Conservation (phyloP, 1,140 invertebrate genomes). For the Drosophila sechellia region DNA sequence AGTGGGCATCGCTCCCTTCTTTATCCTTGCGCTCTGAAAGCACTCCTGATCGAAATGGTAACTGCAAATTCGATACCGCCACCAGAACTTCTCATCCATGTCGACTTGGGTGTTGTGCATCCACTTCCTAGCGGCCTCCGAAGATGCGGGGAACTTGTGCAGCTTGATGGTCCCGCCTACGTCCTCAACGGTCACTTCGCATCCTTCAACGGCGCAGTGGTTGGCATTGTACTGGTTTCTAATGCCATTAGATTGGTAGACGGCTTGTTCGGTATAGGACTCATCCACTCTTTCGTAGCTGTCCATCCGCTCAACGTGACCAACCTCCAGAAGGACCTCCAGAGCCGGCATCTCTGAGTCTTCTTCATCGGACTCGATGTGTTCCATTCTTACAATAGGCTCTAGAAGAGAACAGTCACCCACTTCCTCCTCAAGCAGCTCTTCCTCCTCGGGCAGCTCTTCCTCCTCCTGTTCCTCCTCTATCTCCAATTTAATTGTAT, state of each 20-base stretch:
- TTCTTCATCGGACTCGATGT: slow-evolving; percentile 31
- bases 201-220: slow-evolving; percentile 61
- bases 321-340: slow-evolving; percentile 68
- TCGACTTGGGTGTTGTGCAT: slow-evolving; percentile 70
- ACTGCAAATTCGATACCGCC: slow-evolving; percentile 76
- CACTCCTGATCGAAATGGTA: slow-evolving; percentile 62
- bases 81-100: slow-evolving; percentile 51
- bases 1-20: slow-evolving; percentile 62
- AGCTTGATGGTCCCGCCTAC: slow-evolving; percentile 47
- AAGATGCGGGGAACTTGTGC: slow-evolving; percentile 66
- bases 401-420: slow-evolving; percentile 33
- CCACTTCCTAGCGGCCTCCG: slow-evolving; percentile 62
- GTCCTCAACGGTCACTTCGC: slow-evolving; percentile 46
- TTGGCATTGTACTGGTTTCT: slow-evolving; percentile 51
- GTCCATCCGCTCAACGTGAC: slow-evolving; percentile 63
- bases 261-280: not conserved
- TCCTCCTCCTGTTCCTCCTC: not conserved
- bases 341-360: slow-evolving; percentile 20
- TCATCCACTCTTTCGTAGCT: slow-evolving; percentile 65
- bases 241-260: not conserved
- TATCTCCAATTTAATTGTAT: not conserved
- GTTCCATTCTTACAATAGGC: slow-evolving; percentile 45
- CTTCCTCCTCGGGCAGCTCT: not conserved
- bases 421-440: not conserved
- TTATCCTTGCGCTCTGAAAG: slow-evolving; percentile 56